phyloP scores from a whole-genome alignment of 2,797 vertebrate genomes.

The Gobionotothen gibberifrons region DNA sequence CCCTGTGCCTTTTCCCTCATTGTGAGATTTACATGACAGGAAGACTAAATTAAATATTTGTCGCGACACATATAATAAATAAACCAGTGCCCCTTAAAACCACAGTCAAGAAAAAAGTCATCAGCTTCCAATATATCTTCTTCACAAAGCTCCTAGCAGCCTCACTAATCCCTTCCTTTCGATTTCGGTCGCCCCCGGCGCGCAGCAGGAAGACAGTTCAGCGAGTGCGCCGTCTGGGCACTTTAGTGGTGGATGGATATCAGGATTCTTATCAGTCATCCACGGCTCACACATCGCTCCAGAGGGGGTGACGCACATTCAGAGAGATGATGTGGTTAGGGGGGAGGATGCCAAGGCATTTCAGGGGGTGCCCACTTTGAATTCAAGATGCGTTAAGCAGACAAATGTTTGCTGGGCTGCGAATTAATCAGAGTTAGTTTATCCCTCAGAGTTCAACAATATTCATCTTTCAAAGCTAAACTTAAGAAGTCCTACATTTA shows the following conservation, averaged over 20 bases:
- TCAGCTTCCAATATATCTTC: conserved; percentile 61
- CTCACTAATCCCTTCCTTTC: conserved; percentile 64
- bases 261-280: conserved; percentile 58
- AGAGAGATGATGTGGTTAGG: conserved; percentile 22
- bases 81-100: conserved; percentile 39
- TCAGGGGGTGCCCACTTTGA: conserved; percentile 45
- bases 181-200: conserved; percentile 32
- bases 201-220: conserved; percentile 42
- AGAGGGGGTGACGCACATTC: conserved; percentile 21
- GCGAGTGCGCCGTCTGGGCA: conserved; percentile 32
- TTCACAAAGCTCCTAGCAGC: conserved; percentile 45
- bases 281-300: conserved; percentile 21
- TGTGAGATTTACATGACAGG: conserved; percentile 48
- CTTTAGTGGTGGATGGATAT: conserved; percentile 54
- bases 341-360: conserved; percentile 27
- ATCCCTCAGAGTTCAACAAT: conserved; percentile 7
- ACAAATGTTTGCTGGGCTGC: conserved; percentile 34
- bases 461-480: neutral
- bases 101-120: conserved; percentile 50
- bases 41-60: conserved; percentile 55
- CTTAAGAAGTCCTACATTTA: neutral
- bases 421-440: conserved; percentile 28
- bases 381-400: conserved; percentile 45
- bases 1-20: conserved; percentile 14
- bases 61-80: conserved; percentile 50